Evolutionary conservation across 2,797 vertebrate species (phyloP), one percentile per base, ranked within the genome.

Genomic region (Threskiornis aethiopicus): DNA sequence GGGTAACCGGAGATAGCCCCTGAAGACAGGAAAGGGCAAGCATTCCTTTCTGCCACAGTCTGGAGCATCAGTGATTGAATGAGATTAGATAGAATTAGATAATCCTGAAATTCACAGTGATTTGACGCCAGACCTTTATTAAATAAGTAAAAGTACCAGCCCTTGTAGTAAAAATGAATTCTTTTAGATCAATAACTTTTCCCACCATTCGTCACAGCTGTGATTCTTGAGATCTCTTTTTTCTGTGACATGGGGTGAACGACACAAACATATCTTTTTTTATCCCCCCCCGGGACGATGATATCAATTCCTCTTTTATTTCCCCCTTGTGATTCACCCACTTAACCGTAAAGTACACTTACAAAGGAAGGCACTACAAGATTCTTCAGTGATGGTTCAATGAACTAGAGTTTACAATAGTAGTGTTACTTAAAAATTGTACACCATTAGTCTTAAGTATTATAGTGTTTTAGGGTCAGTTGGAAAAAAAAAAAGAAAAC

Each of bases 1-100:
- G 98, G 98, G 98, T 97, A 99, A 99, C 98, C 47, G 35, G 91
- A 96, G 97, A 98, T 97, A 91, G 92, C 97, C 98, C 98, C 98
- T 95, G 96, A 96, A 97, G 98, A 97, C 97, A 96, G 97, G 97
- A 98, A 97, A 97, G 98, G 98, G 97, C 96, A 97, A 95, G 93
- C 90, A 95, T 97, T 97, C 95, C 97, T 94, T 88, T 96, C 97
- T 96, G 96, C 97, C 89, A 58, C 97, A 91, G 98, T 96, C 97
- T 97, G 96, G 96, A 98, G 97, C 97, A 95, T 97, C 97, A 93
- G 94, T 96, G 96, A 98, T 97, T 97, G 97, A 95, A 96, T 89
- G 96, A 96, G 97, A 97, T 98, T 86, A 94, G 97, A 97, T 97
- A 73, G 97, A 97, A 97, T 98, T 96, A 98, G 97, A 98, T 98